Base-by-base conservation (phyloP, 2,113 vertebrate species). In the human (Homo sapiens) region DNA sequence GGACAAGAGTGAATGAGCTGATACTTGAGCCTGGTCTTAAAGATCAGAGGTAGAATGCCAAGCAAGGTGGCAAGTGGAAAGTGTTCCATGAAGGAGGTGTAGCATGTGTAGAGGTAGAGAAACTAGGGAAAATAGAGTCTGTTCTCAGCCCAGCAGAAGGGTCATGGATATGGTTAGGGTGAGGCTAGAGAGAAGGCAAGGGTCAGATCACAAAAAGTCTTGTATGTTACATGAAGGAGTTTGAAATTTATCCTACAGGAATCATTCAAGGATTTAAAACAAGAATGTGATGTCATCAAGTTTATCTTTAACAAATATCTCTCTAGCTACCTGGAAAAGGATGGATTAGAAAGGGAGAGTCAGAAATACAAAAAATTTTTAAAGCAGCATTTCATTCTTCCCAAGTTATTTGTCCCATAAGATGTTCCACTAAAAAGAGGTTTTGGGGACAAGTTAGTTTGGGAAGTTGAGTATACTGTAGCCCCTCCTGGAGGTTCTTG, bases 241-340 rank as follows among this genome's bases (percentile, higher is more conserved):
- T 86, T 59, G 32, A 80, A 78, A 45, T 91, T 72, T 80, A 66
- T 89, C 55, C 20, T 75, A 27, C 4, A 95, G 59, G 40, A 83
- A 40, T 92, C 61, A 55, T 59, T 96, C 27, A 82, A 89, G 18
- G 38, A 89, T 85, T 95, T 91, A 48, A 95, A 87, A 80, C 27
- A 89, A 61, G 76, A 20, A 66, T 75, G 38, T 78, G 50, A 72
- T 90, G 43, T 52, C 6, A 8, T 68, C 45, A 57, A 40, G 18
- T 96, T 95, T 93, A 86, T 32, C 45, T 95, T 95, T 90, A 90
- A 83, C 80, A 82, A 78, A 89, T 16, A 85, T 84, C 61, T 79
- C 10, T 55, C 30, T 94, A 79, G 88, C n/a, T 82, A 38, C 84
- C 20, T 78, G 82, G 14, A 81, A 61, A 55, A 92, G 40, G 2